These are phyloP conservation scores for Amphipoea oculea DNA, from an alignment of 2,888 invertebrate species.

Conservation along the genomic window DNA sequence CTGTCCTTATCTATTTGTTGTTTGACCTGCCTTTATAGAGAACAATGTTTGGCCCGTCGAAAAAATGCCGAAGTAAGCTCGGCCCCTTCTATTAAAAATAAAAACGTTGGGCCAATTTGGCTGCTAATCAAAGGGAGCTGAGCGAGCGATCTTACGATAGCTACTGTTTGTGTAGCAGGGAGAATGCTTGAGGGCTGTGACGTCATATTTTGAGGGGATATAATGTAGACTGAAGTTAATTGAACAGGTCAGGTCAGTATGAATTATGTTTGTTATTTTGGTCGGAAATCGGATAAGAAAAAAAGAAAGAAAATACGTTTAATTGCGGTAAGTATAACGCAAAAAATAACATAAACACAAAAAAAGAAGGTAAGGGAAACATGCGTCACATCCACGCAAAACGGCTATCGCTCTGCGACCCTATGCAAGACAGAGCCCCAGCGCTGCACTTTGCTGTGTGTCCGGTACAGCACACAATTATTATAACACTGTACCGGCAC, in stretches of 20 bases:
- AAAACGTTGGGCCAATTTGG: conserved; percentile 74
- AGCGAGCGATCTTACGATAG: conserved; percentile 68
- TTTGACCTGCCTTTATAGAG: conserved; percentile 27
- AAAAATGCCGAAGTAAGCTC: conserved; percentile 69
- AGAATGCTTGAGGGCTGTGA: conserved; percentile 30
- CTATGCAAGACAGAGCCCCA: no score
- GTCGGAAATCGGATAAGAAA: background rate
- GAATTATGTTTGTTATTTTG: background rate
- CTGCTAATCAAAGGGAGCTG: conserved; percentile 76
- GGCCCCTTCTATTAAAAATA: conserved; percentile 75
- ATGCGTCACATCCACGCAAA: no score
- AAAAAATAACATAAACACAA: no score
- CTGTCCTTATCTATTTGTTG: background rate
- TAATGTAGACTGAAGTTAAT: conserved; percentile 11
- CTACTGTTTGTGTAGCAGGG: conserved; percentile 52
- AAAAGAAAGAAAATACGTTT: no score
- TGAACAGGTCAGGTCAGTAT: background rate
- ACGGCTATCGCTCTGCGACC: no score
- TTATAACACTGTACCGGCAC: no score
- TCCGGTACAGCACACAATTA: no score
- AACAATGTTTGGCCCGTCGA: conserved; percentile 65
- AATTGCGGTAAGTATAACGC: no score
- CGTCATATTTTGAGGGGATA: conserved; percentile 40
- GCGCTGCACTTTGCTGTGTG: no score
- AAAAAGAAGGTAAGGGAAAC: no score